Evolutionary conservation across 1,140 invertebrate genomes (phyloP), one percentile per base, ranked within the genome.

Genomic region (Elymnias hypermnestra): DNA sequence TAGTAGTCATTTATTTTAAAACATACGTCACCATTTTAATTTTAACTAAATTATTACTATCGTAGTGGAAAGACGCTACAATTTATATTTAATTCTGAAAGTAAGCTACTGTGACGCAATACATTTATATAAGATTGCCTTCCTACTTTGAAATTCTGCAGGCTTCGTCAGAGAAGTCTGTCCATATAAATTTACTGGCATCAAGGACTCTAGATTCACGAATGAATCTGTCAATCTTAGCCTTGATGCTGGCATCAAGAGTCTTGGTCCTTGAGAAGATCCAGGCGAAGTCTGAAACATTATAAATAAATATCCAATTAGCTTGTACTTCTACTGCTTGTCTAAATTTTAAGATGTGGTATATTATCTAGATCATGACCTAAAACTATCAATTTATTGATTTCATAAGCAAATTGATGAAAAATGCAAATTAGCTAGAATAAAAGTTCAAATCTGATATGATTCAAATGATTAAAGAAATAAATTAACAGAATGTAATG

Each of bases 81-180:
- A n/a, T n/a, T n/a, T n/a, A n/a, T n/a, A n/a, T n/a, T n/a, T n/a
- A n/a, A n/a, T n/a, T n/a, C n/a, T n/a, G n/a, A n/a, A n/a, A n/a
- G n/a, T n/a, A n/a, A n/a, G n/a, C n/a, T n/a, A n/a, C n/a, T n/a
- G n/a, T n/a, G n/a, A n/a, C n/a, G n/a, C n/a, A n/a, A n/a, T n/a
- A n/a, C n/a, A n/a, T n/a, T 25, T 25, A 2, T 25, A 25, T 2
- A 2, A 25, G 7, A 2, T 25, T 25, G 9, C 2, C 23, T 2
- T 2, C 9, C 36, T 37, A 45, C 12, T 19, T 18, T 1, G 25
- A 64, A 40, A 69, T 67, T 18, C 64, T 76, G 64, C 78, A 83
- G 1, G 74, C 74, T 17, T 70, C 70, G 5, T 78, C 75, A 0
- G 70, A 77, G 53, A 72, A 73, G 40, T 77, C 72, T 2, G 54